Base-by-base conservation (phyloP, 2,113 vertebrate genomes). In the Cynoglossus semilaevis region DNA sequence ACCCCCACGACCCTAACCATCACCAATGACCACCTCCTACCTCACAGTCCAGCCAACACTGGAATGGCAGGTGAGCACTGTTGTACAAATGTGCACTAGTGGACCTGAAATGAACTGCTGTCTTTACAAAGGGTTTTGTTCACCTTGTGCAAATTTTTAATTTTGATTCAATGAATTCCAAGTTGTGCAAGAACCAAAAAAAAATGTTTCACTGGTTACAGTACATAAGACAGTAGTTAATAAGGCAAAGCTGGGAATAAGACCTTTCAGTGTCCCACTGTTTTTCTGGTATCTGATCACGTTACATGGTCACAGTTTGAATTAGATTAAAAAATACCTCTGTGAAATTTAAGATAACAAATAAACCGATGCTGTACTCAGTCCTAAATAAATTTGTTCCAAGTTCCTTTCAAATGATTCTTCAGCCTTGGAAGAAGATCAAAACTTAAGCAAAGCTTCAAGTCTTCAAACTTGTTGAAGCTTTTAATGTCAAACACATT, bases 11-110 rank as follows among this genome's bases (percentile, higher is more conserved):
- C 92, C 1, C 73, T 94, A 69, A 92, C 92, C 12, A 89, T 94
- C 76, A 91, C 89, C 79, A 93, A 87, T 0, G 93, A 93, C 56
- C 94, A 94, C 29, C 93, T 95, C 17, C 91, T 96, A 71, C 89
- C 92, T 81, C 93, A 92, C 74, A 88, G 88, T 45, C 51, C 88
- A 35, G 61, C 91, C 9, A 78, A 77, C 69, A 58, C 83, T 38
- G 85, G 80, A 54, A 85, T 90, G 70, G 16, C 85, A 67, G 88
- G 91, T 90, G 2, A 85, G 81, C 8, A 36, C 13, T 5, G 12
- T 1, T 3, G 11, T 8, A 9, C 4, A 17, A 6, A 9, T 29
- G 7, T 59, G 8, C 48, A 52, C 54, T 12, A 57, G 18, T 66
- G 1, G 47, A 6, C 17, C 51, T 29, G 13, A 29, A 29, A 29